These are phyloP conservation scores for Tachyglossus aculeatus DNA, from an alignment of 2,797 vertebrate species.

Conservation along the genomic window DNA sequence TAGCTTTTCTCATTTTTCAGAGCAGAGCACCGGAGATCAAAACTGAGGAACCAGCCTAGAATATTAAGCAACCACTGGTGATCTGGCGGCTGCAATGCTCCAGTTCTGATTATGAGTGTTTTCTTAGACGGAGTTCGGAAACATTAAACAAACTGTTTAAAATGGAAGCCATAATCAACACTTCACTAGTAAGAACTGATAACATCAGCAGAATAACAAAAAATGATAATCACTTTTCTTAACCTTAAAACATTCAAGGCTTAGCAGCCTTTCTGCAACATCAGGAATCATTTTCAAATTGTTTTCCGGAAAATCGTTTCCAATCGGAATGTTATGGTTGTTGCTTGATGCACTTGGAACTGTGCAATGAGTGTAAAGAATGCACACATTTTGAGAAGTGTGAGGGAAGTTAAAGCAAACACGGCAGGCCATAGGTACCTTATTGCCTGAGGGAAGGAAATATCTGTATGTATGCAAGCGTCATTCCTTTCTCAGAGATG, in stretches of 20 bases:
- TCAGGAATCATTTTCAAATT: background rate
- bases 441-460: too few species aligned
- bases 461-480: too few species aligned
- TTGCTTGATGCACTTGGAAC: background rate
- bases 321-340: background rate
- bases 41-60: too few species aligned
- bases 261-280: background rate
- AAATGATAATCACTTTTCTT: slow-evolving; percentile 21
- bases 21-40: too few species aligned
- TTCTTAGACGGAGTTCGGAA: slow-evolving; percentile 22
- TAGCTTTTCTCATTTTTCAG: too few species aligned
- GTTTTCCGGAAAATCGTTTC: background rate
- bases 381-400: too few species aligned
- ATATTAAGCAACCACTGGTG: too few species aligned
- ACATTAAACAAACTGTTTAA: slow-evolving; percentile 18
- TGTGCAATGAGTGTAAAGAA: background rate
- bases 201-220: background rate
- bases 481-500: too few species aligned
- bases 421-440: too few species aligned
- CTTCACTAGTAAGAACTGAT: slow-evolving; percentile 10
- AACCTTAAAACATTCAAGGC: slow-evolving; percentile 16
- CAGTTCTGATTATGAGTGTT: background rate
- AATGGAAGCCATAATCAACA: slow-evolving; percentile 41
- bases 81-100: too few species aligned
- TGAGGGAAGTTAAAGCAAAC: too few species aligned